Percentiles rank a stretch among this genome's conserved stretches.
phyloP scores from a whole-genome alignment of 2,888 invertebrate species.

The Daptonema setosum region DNA sequence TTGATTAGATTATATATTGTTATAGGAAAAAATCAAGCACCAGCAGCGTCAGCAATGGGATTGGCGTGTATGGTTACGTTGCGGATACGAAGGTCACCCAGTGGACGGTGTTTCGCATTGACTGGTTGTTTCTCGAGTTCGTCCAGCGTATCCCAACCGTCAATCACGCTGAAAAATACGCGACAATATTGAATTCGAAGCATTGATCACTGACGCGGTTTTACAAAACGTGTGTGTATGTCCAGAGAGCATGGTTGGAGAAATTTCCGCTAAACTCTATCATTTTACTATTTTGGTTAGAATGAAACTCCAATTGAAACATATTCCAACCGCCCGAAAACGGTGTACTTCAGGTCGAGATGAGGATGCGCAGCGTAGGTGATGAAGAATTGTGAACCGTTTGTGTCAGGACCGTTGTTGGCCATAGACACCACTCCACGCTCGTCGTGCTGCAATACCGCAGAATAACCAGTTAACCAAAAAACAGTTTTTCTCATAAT shows the following conservation, averaged over 20 bases:
- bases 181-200: too few species aligned
- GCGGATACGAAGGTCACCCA: constrained; percentile 63
- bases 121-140: constrained; percentile 83
- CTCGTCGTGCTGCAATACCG: constrained; percentile 45
- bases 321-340: constrained; percentile 61
- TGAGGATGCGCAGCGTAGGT: constrained; percentile 79
- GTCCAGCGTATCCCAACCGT: constrained; percentile 83
- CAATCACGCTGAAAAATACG: constrained; percentile 58
- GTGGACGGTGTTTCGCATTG: constrained; percentile 70
- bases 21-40: too few species aligned
- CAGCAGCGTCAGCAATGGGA: constrained; percentile 49
- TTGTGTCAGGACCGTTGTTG: constrained; percentile 89
- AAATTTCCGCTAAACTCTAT: too few species aligned
- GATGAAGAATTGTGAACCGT: constrained; percentile 93
- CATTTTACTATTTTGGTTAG: too few species aligned
- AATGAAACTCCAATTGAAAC: too few species aligned
- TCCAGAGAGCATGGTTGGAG: too few species aligned
- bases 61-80: constrained; percentile 88
- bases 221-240: too few species aligned
- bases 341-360: constrained; percentile 82
- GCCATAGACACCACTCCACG: constrained; percentile 89
- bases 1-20: not conserved
- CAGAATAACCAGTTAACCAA: constrained; percentile 1
- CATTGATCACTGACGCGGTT: too few species aligned
- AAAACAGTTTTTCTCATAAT: not conserved